Evolutionary conservation across 2,888 invertebrate genomes (phyloP), one percentile per base, ranked within the genome.

Genomic region (Camptogramma bilineatum): DNA sequence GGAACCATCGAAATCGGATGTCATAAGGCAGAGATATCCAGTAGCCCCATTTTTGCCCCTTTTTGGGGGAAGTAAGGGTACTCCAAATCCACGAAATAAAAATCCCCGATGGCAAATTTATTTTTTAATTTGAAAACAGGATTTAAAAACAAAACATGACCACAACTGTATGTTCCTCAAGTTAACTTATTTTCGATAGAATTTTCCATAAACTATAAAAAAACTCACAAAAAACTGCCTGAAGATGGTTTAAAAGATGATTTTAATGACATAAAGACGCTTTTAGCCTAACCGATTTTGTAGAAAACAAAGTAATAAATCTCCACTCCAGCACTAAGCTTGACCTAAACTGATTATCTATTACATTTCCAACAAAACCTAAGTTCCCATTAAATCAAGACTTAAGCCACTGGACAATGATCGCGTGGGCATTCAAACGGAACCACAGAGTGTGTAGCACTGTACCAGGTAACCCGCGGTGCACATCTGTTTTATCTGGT

Each of bases 401-500:
- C 68, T 64, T 66, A 64, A 64, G 71, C 72, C 72, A 72, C 72
- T 52, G 72, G 59, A 72, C 72, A 73, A 70, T 70, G 71, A 70
- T 73, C 71, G 72, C 85, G 86, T 86, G 85, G 85, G 85, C 81
- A 77, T 74, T 76, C 66, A 69, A 53, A 65, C 48, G 31, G 47
- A 55, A 68, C 64, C 62, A 58, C 39, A 62, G 58, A 58, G 53
- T 53, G 53, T 53, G 39, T 52, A 28, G 28, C 28, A 21, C 31
- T 58, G 34, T 18, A 55, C 39, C 52, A 71, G 72, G 67, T 64
- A 77, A 73, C 87, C 87, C 79, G 87, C 79, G 66, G 86, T 71
- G 87, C 80, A 75, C 84, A 85, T 83, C 85, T 83, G 83, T 86
- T 81, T 78, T 74, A 73, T 72, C 64, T 71, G 70, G 68, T 31